Evolutionary conservation across 30 jellyfish, hydroid and myxozoan species (phyloP), one percentile per base, ranked within the genome.

Genomic region (Cassiopea xamachana): DNA sequence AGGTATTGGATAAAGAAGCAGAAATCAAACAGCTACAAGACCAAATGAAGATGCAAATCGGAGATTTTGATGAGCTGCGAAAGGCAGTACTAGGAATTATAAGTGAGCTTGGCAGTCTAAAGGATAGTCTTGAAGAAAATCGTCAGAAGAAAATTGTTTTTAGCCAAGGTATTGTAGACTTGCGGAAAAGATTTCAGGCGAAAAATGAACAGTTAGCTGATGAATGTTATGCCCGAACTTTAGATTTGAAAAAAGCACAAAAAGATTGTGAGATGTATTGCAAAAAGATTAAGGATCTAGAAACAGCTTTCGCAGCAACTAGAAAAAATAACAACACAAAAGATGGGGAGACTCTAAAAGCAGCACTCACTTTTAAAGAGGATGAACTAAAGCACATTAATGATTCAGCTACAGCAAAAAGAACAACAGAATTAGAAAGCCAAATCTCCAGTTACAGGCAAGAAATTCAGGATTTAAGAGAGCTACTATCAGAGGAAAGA

Each of bases 261-360:
- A 71, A 69, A 27, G 92, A 84, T 78, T 84, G 92, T 59, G 77
- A 84, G 46, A 47, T 6, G n/a, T 72, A 69, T 72, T 70, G 80
- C 45, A 51, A 49, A 70, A 69, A 55, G 49, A 84, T 72, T 7
- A 78, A 84, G 48, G 92, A 84, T 85, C 83, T 47, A 58, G 92
- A 84, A 39, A 48, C 67, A 47, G 10, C 50, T 3, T 77, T 84
- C 55, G 92, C 50, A 27, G 80, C 4, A 43, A 39, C 80, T 71
- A 12, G 4, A 55, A 71, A 43, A 71, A 55, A 71, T 39, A 8
- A 55, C 39, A 27, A 27, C 39, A 8, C 18, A 1, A 71, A 49
- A 17, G 62, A 72, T 27, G 60, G 17, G 16, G 62, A 39, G 18
- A 73, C 13, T 51, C 59, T 71, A 48, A 18, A 72, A 19, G 85